Evolutionary conservation across 2,797 vertebrate species (phyloP).

Genomic region (Gadopsis marmoratus): DNA sequence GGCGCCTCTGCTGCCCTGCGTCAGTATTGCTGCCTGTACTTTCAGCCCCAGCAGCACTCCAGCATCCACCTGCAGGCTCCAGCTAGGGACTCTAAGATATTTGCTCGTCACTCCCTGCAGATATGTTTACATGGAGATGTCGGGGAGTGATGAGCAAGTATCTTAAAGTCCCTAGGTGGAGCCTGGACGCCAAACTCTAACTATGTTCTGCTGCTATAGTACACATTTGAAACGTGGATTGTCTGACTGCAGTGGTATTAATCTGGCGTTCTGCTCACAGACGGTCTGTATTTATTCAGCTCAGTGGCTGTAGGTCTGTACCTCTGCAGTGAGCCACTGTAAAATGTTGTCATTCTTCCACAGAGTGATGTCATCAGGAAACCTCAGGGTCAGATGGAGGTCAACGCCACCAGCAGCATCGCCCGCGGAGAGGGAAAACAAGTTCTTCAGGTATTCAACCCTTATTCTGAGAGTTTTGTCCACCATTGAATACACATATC

Average conservation of each 20-base stretch:
- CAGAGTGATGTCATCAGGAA: conserved; percentile 97
- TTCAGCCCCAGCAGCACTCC: no score
- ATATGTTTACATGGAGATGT: no score
- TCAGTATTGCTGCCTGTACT: no score
- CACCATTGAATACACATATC: not conserved
- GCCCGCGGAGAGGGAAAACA: conserved; percentile 95
- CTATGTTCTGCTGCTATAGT: no score
- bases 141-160: no score
- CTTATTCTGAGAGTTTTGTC: not conserved
- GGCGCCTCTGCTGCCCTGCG: no score
- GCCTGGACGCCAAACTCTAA: no score
- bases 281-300: not conserved
- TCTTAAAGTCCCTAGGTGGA: no score
- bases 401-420: conserved; percentile 92
- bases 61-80: no score
- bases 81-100: no score
- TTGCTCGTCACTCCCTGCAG: no score
- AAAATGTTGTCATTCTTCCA: not conserved
- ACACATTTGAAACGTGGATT: no score
- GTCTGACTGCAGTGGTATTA: not conserved
- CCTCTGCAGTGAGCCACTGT: not conserved
- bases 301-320: not conserved
- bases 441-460: conserved; percentile 91
- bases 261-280: not conserved
- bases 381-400: conserved; percentile 97